Evolutionary conservation across 2,888 invertebrate genomes (phyloP), one percentile per base, ranked within the genome.

Genomic region (Eilema sororculum): DNA sequence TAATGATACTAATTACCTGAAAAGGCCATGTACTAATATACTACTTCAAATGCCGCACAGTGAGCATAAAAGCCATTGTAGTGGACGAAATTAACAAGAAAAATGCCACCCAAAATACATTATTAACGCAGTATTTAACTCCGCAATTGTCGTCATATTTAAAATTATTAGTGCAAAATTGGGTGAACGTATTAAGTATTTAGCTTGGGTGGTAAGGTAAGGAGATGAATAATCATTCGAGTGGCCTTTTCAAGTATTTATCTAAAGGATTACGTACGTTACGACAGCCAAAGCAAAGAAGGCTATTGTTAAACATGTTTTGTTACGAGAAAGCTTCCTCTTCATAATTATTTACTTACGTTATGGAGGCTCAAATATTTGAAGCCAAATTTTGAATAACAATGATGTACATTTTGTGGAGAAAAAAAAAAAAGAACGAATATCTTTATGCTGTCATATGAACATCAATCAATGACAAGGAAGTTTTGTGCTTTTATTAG

Each of bases 201-300:
- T 82, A 87, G 77, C 90, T 88, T 93, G 91, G 91, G 92, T 92
- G 91, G 93, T 78, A 82, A 72, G 79, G 80, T 70, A 78, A 80
- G 68, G 63, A 65, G 69, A 79, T 81, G 82, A 86, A 82, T 79
- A 78, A 79, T 78, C 74, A 74, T 73, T 85, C 81, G 85, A 92
- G 90, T 90, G 90, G 86, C 76, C 85, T 82, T 87, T 87, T 79
- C 41, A 64, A 76, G 86, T 93, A 91, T 93, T 93, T 94, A 90
- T 90, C 91, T 90, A 92, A 92, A 88, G 88, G 93, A 94, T 95
- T 93, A 93, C 84, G 72, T 74, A 85, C 93, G 92, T 94, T 93
- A 91, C 70, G 72, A 75, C 75, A 79, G 82, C 85, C 87, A 79
- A 86, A 71, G 82, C 80, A 81, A 80, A 83, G 75, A 75, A 67